Base-by-base conservation (phyloP, 2,797 vertebrate genomes). In the Tympanoctomys barrerae region DNA sequence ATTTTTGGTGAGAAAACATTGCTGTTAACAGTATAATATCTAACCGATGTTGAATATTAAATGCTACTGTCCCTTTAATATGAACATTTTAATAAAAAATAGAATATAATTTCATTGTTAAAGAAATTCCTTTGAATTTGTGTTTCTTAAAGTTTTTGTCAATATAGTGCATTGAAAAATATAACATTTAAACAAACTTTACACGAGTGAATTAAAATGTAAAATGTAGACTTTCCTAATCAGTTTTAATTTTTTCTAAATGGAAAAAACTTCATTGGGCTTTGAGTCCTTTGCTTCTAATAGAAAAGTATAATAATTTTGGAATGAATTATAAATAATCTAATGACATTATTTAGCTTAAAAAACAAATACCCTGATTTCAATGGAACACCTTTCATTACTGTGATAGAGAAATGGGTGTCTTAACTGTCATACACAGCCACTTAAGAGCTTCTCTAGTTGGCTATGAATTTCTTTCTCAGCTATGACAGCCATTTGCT, bases 321-420 rank as follows among this genome's bases (percentile, higher is more conserved):
- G 1, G 68, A 82, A 83, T 77, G 14, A 83, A 52, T 62, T 7
- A 77, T 2, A 54, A 87, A 83, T 19, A 78, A 59, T 7, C 10
- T 71, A 1, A 73, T 33, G 52, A 46, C 13, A 86, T 54, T 11
- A 52, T 0, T 93, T 83, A 71, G 18, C 8, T 59, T 79, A 59
- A 6, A 90, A 94, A 93, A 64, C 77, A 71, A 64, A 64, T 33
- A 59, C 36, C 52, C 90, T 66, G 54, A 79, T 87, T 77, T 90
- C 54, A 83, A 61, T 24, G 81, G 81, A 92, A 82, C 5, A 78
- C 0, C 5, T 93, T 90, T 90, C 36, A 83, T 33, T n/a, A 36
- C 42, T 57, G 39, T 54, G 73, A 59, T 36, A 57, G 31, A 90
- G 78, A 90, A 42, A 52, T 75, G 28, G 54, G 18, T 36, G 62